Conservation (phyloP, 1,140 invertebrate genomes). For the Augochlora pura region DNA sequence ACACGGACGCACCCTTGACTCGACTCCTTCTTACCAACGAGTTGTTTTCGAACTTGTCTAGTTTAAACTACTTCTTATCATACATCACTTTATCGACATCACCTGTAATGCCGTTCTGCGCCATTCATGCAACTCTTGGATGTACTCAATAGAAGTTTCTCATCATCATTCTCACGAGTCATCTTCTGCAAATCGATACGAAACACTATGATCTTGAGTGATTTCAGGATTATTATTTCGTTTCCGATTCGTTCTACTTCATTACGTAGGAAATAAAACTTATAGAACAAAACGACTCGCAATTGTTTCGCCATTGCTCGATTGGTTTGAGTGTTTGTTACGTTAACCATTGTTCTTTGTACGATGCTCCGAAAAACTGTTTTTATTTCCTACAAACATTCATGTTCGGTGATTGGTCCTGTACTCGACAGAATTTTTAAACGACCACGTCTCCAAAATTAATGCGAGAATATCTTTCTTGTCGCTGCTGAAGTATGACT, state of each 20-base stretch:
- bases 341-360: not conserved
- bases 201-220: slow-evolving; percentile 33
- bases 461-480: not conserved
- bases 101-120: slow-evolving; percentile 58
- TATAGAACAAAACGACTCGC: not conserved
- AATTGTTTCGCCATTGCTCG: not conserved
- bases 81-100: slow-evolving; percentile 45
- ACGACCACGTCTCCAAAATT: not conserved
- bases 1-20: slow-evolving; percentile 35
- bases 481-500: not conserved
- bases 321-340: not conserved
- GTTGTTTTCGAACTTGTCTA: slow-evolving; percentile 34
- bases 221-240: slow-evolving; percentile 54
- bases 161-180: slow-evolving; percentile 43
- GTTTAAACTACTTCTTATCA: slow-evolving; percentile 23
- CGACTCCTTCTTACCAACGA: slow-evolving; percentile 24
- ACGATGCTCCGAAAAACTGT: not conserved
- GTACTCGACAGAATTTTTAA: not conserved
- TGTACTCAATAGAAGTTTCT: slow-evolving; percentile 58
- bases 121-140: slow-evolving; percentile 62
- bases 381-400: slow-evolving; percentile 56
- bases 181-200: slow-evolving; percentile 41
- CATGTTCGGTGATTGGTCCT: slow-evolving; percentile 23
- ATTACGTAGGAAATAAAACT: slow-evolving; percentile 55
- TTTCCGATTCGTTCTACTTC: slow-evolving; percentile 37